Evolutionary conservation across 2,797 vertebrate species (phyloP), one percentile per base, ranked within the genome.

Genomic region (Moxostoma hubbsi): DNA sequence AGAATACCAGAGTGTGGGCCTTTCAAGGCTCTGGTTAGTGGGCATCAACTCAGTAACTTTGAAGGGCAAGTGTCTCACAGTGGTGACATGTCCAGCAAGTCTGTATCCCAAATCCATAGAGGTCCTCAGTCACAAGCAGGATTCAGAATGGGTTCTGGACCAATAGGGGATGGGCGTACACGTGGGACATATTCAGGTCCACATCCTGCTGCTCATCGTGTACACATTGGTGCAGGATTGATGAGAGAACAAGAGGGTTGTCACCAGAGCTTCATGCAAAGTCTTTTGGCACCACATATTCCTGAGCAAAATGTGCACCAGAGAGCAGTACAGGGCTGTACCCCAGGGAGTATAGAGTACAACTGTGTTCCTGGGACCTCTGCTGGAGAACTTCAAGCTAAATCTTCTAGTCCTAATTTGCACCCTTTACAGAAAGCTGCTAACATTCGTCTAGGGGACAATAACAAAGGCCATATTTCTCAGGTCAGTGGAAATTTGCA

Each of bases 231-330:
- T 80, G 92, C 94, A 7, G 77, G 92, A 4, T 79, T 97, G 65
- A 89, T 93, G 0, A 88, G 96, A 73, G 97, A 98, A 9, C 96
- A 95, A 63, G 98, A 99, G 7, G 94, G 93, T 12, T 99, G 97
- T 87, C 97, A 98, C 79, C 97, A 98, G 87, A 97, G 94, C 79
- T 99, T 99, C 85, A 98, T 99, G 97, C 97, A 99, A 89, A 97
- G 95, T 86, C 94, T 99, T 55, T 95, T 99, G 7, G 93, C 95
- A 12, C 95, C 98, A 76, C 96, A 98, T 82, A 92, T 97, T 57
- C 91, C 95, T 63, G 98, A 99, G 83, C 97, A 98, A 86, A 93
- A 93, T 76, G 93, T 91, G 80, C 97, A 98, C 90, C 96, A 95
- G 81, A 95, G 97, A 68, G 91, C 90, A 43, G 79, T 94, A 0